Evolutionary conservation across 1,140 invertebrate genomes (phyloP), one percentile per base, ranked within the genome.

Genomic region (Orchestia grillus): DNA sequence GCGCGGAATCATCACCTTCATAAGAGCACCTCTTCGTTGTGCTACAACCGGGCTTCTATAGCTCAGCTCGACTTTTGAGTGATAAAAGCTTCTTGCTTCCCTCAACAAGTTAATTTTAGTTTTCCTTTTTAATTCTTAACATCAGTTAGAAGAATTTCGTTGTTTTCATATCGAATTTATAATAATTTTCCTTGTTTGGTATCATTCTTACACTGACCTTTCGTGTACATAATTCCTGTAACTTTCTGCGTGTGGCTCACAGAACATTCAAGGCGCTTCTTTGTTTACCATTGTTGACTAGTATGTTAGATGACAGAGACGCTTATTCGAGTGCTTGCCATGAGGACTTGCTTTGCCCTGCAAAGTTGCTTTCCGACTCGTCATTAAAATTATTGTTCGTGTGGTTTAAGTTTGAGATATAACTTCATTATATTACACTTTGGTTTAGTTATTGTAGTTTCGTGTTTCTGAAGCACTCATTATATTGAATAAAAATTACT

Each of bases 21-120:
- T 90, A 28, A 90, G n/a, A 90, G 88, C 88, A 90, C 88, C 28
- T 90, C 41, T 43, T 90, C 42, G 41, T 41, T 90, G 88, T 90
- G 88, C 88, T 90, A 44, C 88, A 90, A 42, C 28, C 28, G 62
- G 62, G 62, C 62, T 23, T 77, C 62, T 77, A 77, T 77, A 77
- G 11, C 28, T 36, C 36, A 36, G 62, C 62, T 28, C 62, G 36
- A 28, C 36, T 77, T 77, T 77, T 77, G 62, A 15, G 62, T 77
- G 62, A 77, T 77, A 77, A 77, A 19, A 77, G n/a, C 3, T 77
- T 77, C 62, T 28, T 77, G 62, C 62, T 77, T 15, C 28, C 62
- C 62, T 23, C 62, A 77, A 77, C 36, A 36, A 77, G 11, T 77
- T 77, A 15, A 77, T 77, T 77, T 77, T 77, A 36, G 62, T 77